Evolutionary conservation across 2,888 invertebrate genomes (phyloP).

Genomic region (Drosophila conformis): DNA sequence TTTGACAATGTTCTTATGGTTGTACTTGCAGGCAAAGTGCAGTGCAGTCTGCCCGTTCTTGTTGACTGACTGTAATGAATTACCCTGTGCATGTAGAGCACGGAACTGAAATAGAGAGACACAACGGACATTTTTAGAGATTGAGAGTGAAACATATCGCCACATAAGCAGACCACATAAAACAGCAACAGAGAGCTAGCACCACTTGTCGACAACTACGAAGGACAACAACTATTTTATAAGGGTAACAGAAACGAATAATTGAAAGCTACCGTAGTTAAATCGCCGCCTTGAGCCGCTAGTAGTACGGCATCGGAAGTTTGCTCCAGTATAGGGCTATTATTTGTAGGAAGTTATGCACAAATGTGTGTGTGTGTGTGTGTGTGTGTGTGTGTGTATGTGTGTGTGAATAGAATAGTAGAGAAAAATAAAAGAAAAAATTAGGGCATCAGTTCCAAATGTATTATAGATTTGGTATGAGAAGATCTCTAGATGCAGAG

Average conservation of each 20-base stretch:
- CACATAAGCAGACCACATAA: slow-evolving; percentile 1
- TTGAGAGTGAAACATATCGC: background rate
- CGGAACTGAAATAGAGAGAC: slow-evolving; percentile 88
- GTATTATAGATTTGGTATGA: slow-evolving; percentile 18
- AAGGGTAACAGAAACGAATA: slow-evolving; percentile 1
- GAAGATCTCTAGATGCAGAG: slow-evolving; percentile 26
- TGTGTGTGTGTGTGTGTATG: slow-evolving; percentile 24
- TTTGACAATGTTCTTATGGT: slow-evolving; percentile 95
- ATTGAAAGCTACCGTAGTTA: slow-evolving; percentile 88
- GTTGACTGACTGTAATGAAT: slow-evolving; percentile 93
- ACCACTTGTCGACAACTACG: slow-evolving; percentile 1
- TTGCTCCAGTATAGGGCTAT: slow-evolving; percentile 92
- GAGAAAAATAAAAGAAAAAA: slow-evolving; percentile 57
- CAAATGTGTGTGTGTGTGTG: slow-evolving; percentile 25
- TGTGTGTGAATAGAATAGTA: slow-evolving; percentile 43
- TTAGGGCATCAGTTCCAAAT: slow-evolving; percentile 54
- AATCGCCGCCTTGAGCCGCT: slow-evolving; percentile 93
- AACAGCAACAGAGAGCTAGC: background rate
- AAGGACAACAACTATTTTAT: slow-evolving; percentile 1
- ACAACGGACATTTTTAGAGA: background rate
- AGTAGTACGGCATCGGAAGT: slow-evolving; percentile 92
- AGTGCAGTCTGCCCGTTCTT: slow-evolving; percentile 94
- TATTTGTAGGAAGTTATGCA: slow-evolving; percentile 33
- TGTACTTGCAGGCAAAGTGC: slow-evolving; percentile 94
- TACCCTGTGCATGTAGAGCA: slow-evolving; percentile 93